Percentiles rank a stretch among this genome's conserved stretches.
phyloP scores from a whole-genome alignment of 1,140 invertebrate genomes.

The Hypothenemus hampei region DNA sequence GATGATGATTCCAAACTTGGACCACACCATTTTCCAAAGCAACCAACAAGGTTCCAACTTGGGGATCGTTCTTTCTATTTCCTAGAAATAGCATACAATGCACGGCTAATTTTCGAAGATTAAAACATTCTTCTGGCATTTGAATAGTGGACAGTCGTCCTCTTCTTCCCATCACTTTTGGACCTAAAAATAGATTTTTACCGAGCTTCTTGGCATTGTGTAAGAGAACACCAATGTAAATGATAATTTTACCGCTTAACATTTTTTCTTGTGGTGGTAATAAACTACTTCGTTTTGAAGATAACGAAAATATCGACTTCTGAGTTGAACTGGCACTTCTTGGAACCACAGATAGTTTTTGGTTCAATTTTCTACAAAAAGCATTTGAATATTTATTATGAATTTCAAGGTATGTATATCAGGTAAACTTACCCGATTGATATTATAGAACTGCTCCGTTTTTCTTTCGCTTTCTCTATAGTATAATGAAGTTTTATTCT shows the following conservation, averaged over 20 bases:
- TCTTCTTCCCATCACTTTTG: conserved; percentile 6
- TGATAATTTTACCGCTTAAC: neutral
- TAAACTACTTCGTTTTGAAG: neutral
- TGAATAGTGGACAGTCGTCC: conserved; percentile 29
- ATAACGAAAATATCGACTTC: too few relatives aligned
- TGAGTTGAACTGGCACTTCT: too few relatives aligned
- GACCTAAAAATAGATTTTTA: conserved; percentile 8
- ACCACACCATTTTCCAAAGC: conserved; percentile 61
- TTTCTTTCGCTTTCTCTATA: conserved; percentile 22
- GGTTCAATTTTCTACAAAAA: neutral
- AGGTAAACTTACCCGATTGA: too few relatives aligned
- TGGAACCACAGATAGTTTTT: too few relatives aligned
- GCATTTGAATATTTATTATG: too few relatives aligned
- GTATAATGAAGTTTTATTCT: conserved; percentile 42
- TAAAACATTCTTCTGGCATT: conserved; percentile 36
- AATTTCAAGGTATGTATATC: too few relatives aligned
- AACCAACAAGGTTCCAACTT: conserved; percentile 56
- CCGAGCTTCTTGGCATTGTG: too few relatives aligned
- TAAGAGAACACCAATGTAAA: too few relatives aligned
- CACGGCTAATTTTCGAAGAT: conserved; percentile 35
- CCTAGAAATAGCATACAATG: conserved; percentile 39
- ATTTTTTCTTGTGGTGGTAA: conserved; percentile 5
- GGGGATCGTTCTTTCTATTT: conserved; percentile 34
- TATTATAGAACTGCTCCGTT: too few relatives aligned
- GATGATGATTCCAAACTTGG: conserved; percentile 68